Percentiles rank a stretch among this genome's conserved stretches.
These are phyloP conservation scores for Batillaria attramentaria DNA, from an alignment of 1,140 invertebrate species.

Conservation along the genomic window DNA sequence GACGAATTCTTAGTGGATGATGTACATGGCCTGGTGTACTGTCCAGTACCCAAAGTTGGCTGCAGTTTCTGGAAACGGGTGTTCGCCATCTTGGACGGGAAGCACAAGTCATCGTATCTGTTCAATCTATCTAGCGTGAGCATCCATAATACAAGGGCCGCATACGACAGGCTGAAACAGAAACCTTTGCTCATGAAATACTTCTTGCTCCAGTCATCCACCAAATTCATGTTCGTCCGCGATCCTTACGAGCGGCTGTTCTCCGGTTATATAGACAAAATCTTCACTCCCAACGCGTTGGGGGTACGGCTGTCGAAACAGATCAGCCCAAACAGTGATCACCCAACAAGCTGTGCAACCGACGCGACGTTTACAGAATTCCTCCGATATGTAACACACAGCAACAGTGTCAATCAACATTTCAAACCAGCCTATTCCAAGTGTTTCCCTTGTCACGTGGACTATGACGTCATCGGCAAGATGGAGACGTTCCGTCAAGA, in stretches of 20 bases:
- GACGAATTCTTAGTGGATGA: constrained; percentile 13
- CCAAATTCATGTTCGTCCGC: constrained; percentile 17
- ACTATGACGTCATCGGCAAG: no score
- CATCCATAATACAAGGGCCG: neutral
- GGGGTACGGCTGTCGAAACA: no score
- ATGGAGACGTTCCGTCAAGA: no score
- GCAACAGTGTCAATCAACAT: neutral
- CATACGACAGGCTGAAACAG: no score
- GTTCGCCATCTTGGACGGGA: neutral
- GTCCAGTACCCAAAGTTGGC: constrained; percentile 11
- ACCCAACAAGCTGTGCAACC: neutral
- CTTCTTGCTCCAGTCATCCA: constrained; percentile 1
- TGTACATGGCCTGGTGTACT: neutral
- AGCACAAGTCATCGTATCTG: neutral
- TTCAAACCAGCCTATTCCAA: neutral
- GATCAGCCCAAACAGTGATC: no score
- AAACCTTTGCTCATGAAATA: neutral
- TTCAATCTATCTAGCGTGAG: constrained; percentile 22
- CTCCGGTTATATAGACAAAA: constrained; percentile 24
- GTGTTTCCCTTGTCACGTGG: constrained; percentile 12
- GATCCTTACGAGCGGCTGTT: constrained; percentile 30
- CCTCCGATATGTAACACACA: constrained; percentile 4
- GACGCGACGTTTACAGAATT: neutral
- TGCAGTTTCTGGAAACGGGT: constrained; percentile 30
- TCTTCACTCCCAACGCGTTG: neutral